Base-by-base conservation (phyloP, 2,888 invertebrate species). In the Criorhina ranunculi region DNA sequence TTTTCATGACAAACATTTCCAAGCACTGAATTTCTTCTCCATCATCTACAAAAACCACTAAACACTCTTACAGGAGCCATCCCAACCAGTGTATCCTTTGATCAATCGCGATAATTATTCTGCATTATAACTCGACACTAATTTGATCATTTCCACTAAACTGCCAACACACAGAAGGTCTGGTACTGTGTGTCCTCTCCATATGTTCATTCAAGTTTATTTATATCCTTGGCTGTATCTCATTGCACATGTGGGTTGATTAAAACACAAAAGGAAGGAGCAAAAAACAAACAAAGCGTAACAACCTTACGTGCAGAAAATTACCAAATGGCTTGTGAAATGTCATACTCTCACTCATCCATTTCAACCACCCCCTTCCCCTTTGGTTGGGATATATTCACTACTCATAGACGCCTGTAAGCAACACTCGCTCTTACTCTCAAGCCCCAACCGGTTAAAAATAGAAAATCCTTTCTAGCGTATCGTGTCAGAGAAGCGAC, bases 261-360 rank as follows among this genome's bases (percentile, higher is more conserved):
- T 77, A 69, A 77, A 77, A 69, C 53, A 77, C 31, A 60, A 57
- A 35, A 70, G 9, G 12, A 33, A 35, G 29, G 49, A 64, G 37
- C 24, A 24, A 42, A 79, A 66, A 60, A 64, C 69, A 75, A 75
- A 80, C 80, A 73, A 66, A 69, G 73, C 67, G 42, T 44, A 60
- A 57, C 64, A 75, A 69, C 69, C 79, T 79, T 85, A 85, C 80
- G 83, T 80, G 83, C 83, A 67, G 80, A 85, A 85, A 85, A 85
- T 85, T 85, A 75, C 80, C 80, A 85, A 85, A 85, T 85, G 83
- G 83, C 64, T 80, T 75, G 83, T 85, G 64, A 75, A 85, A 85
- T 85, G 83, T 85, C 83, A 80, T 80, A 80, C 80, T 85, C 69
- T 46, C 46, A 62, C 66, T 73, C 82, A 51, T 24, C 59, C 57